Base-by-base conservation (phyloP, 2,113 vertebrate genomes). In the Pelecanus crispus region DNA sequence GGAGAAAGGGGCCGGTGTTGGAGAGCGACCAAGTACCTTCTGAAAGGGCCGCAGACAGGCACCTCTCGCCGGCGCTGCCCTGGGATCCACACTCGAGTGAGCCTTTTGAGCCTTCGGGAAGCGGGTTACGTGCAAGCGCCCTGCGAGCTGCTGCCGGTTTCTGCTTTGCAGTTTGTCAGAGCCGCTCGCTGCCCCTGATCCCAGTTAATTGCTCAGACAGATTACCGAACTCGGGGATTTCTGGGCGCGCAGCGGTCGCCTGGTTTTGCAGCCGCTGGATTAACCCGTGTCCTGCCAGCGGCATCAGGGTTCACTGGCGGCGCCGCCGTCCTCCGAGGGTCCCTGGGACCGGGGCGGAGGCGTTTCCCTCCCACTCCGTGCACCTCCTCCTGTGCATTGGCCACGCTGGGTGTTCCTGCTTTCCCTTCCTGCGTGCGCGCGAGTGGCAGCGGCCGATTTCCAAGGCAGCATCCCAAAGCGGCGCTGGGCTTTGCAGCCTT, bases 1-100 rank as follows among this genome's bases (percentile, higher is more conserved):
- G 74, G 90, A 95, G 90, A 74, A 92, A 81, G 85, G 56, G 88
- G 58, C 65, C 3, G 9, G 77, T 68, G 93, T 11, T 85, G 86
- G 66, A 90, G 85, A 89, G 83, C 70, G 13, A 61, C 58, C 78
- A 26, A 97, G 92, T 22, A 15, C 90, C 75, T 68, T 81, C 24
- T 62, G 92, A 81, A 92, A 75, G 81, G 74, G 72, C 90, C 47
- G 14, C 75, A 61, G 19, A 45, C 9, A 12, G 74, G 49, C 77
- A 28, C 65, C 49, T 53, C 38, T 6, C 3, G 36, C 71, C 40
- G 13, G 66, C 21, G 4, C 82, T 88, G 63, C 68, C 62, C 3
- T 0, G 7, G 50, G 47, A 15, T 4, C 36, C 55, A 2, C 55
- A 9, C 83, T 78, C 11, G 1, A 55, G 42, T 5, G 72, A 79